Evolutionary conservation across 2,888 invertebrate genomes (phyloP).

Genomic region (Marronus borbonicus): DNA sequence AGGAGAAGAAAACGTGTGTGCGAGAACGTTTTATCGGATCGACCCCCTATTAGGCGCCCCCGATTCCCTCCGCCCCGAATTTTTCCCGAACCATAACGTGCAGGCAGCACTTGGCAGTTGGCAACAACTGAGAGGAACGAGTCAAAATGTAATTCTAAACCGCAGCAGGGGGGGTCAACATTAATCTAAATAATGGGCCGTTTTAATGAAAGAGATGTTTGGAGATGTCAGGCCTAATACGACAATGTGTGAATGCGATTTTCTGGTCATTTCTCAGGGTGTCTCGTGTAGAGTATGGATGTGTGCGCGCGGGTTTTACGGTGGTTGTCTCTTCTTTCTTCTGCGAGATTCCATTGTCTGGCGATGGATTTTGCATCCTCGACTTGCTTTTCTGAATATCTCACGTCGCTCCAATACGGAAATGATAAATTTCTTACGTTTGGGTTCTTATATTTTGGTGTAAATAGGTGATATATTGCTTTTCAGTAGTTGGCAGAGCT

Average conservation of each 20-base stretch:
- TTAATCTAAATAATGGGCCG: slow-evolving; percentile 71
- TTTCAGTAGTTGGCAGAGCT: too few species aligned
- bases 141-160: slow-evolving; percentile 68
- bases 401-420: not conserved
- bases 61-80: slow-evolving; percentile 50
- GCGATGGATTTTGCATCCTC: slow-evolving; percentile 11
- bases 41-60: slow-evolving; percentile 4
- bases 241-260: slow-evolving; percentile 72
- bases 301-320: slow-evolving; percentile 12
- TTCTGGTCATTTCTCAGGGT: slow-evolving; percentile 68
- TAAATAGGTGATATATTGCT: too few species aligned
- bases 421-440: slow-evolving; percentile 1
- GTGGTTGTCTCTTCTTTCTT: slow-evolving; percentile 13
- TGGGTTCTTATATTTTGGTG: too few species aligned
- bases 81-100: slow-evolving; percentile 31
- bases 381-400: not conserved
- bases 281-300: slow-evolving; percentile 19
- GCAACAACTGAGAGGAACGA: slow-evolving; percentile 59
- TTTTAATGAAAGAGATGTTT: slow-evolving; percentile 71
- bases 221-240: slow-evolving; percentile 71
- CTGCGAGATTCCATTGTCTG: slow-evolving; percentile 3
- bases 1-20: slow-evolving; percentile 38
- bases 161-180: slow-evolving; percentile 69
- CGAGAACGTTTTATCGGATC: slow-evolving; percentile 63
- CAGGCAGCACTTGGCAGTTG: slow-evolving; percentile 64